phyloP scores from a whole-genome alignment of 2,113 vertebrate genomes.

The Dromaius novaehollandiae region DNA sequence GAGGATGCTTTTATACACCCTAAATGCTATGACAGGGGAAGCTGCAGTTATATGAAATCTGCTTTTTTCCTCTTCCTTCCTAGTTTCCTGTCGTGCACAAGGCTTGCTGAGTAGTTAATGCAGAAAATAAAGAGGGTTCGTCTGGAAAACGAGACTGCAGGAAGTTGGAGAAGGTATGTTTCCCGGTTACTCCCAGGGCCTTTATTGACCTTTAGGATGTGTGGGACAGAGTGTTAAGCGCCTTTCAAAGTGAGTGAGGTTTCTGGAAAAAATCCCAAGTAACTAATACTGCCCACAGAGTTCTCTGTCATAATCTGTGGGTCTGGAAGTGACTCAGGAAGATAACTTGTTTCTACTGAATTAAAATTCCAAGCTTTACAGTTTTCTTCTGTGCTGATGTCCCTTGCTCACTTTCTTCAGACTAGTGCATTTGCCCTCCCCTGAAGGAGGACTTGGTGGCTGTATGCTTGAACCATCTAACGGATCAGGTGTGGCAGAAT shows the following conservation, averaged over 20 bases:
- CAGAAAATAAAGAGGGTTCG: slow-evolving; percentile 94
- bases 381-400: not conserved
- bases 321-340: slow-evolving; percentile 32
- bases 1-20: not conserved
- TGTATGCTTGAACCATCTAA: not conserved
- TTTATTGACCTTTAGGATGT: not conserved
- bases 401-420: not conserved
- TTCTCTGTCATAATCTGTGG: not conserved
- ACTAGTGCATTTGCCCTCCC: accelerated
- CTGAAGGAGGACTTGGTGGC: not conserved
- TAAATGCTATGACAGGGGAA: not conserved
- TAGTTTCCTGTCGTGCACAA: slow-evolving; percentile 84
- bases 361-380: not conserved
- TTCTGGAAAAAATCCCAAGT: not conserved
- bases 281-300: not conserved
- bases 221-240: not conserved
- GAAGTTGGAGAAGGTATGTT: slow-evolving; percentile 85
- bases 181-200: not conserved
- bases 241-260: not conserved
- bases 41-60: not conserved
- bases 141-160: slow-evolving; percentile 86
- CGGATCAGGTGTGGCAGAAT: not conserved
- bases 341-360: not conserved
- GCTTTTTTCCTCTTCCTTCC: not conserved
- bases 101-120: slow-evolving; percentile 87